A percentile compares a stretch with the other conserved stretches of the same genome.
These are phyloP conservation scores for Zenarchopterus dispar DNA, from an alignment of 2,797 vertebrate species.

Conservation along the genomic window DNA sequence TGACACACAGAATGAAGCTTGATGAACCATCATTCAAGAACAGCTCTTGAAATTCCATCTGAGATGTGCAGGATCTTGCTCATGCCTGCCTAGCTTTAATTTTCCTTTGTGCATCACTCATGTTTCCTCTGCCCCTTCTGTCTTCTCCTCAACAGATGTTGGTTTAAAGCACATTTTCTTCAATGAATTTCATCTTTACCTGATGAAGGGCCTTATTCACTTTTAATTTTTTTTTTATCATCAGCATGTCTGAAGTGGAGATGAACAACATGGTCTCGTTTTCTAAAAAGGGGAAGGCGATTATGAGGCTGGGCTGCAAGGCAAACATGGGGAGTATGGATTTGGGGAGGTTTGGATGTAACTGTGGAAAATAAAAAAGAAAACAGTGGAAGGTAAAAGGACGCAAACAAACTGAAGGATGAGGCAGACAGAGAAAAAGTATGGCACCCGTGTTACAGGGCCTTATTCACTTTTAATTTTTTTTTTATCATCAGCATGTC, in stretches of 20 bases:
- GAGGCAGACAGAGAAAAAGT: not conserved
- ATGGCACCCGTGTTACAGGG: too few species aligned
- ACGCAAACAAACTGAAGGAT: too few species aligned
- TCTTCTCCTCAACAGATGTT: constrained; percentile 37
- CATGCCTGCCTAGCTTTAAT: constrained; percentile 27
- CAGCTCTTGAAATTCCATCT: constrained; percentile 73
- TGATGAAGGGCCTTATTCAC: constrained; percentile 50
- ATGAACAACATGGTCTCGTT: constrained; percentile 46
- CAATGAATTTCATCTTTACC: constrained; percentile 54
- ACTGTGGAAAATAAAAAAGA: constrained; percentile 41
- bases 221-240: constrained; percentile 63
- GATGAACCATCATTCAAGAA: constrained; percentile 74
- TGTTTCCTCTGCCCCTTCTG: constrained; percentile 26
- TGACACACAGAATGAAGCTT: constrained; percentile 55
- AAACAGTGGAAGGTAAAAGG: too few species aligned
- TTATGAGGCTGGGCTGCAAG: constrained; percentile 20
- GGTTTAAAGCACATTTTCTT: constrained; percentile 40
- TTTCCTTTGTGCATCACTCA: constrained; percentile 26
- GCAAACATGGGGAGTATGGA: constrained; percentile 22
- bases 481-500: constrained; percentile 49
- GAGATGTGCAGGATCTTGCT: constrained; percentile 31
- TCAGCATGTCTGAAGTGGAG: constrained; percentile 39
- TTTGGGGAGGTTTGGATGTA: constrained; percentile 24
- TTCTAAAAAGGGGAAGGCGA: constrained; percentile 30
- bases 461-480: constrained; percentile 57